These are phyloP conservation scores for Drosophila leonis DNA, from an alignment of 2,888 invertebrate genomes.

Conservation along the genomic window DNA sequence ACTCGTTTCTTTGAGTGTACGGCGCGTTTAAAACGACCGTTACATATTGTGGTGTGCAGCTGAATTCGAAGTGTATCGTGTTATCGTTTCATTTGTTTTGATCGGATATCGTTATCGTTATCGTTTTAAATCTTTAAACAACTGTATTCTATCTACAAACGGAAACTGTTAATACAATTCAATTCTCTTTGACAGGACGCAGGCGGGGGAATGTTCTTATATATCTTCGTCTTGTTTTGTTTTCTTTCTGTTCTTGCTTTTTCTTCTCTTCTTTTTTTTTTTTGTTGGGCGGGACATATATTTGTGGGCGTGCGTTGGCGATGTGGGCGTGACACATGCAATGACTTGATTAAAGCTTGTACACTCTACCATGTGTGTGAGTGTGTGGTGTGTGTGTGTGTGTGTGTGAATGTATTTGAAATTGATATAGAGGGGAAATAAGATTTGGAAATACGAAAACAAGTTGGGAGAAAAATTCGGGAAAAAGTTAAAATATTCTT, in stretches of 20 bases:
- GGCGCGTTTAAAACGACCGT: constrained; percentile 70
- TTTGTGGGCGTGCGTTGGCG: constrained; percentile 29
- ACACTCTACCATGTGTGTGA: constrained; percentile 40
- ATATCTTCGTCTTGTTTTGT: constrained; percentile 6
- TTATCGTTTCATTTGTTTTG: constrained; percentile 35
- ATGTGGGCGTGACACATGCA: constrained; percentile 68
- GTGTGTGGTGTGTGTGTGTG: constrained; percentile 38
- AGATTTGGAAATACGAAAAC: constrained; percentile 35
- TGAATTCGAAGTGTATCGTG: constrained; percentile 19
- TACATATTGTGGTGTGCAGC: constrained; percentile 54
- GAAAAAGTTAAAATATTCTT: constrained; percentile 21
- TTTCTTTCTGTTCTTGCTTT: constrained; percentile 10
- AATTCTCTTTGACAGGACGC: constrained; percentile 51
- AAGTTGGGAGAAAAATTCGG: constrained; percentile 29
- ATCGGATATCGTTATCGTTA: constrained; percentile 21
- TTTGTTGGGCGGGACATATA: constrained; percentile 6
- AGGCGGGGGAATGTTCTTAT: constrained; percentile 49
- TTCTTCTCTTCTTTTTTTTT: constrained; percentile 1
- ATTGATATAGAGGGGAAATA: constrained; percentile 8
- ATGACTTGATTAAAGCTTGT: constrained; percentile 77
- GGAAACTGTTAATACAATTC: constrained; percentile 65
- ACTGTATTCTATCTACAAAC: constrained; percentile 76
- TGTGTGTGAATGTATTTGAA: constrained; percentile 28
- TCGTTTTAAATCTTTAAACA: constrained; percentile 54
- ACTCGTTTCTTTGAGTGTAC: constrained; percentile 69